Base-by-base conservation (phyloP, 2,113 vertebrate species). In the Syrmaticus mikado region DNA sequence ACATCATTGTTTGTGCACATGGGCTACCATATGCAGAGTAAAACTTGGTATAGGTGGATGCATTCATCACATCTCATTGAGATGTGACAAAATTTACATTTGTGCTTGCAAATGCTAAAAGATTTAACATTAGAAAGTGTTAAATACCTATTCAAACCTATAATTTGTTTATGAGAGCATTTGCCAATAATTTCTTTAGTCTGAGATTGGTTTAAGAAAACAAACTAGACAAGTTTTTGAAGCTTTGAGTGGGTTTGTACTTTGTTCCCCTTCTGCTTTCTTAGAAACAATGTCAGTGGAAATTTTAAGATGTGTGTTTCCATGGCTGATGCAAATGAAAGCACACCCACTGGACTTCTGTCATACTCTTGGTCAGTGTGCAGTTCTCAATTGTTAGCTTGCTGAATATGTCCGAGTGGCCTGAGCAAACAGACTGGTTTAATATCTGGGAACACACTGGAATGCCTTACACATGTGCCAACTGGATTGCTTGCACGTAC, bases 271-370 rank as follows among this genome's bases (percentile, higher is more conserved):
- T 93, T 74, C 30, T 64, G 15, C 43, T 10, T 64, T 55, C 57
- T 87, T 87, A 40, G 36, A 65, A 68, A 27, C 16, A 8, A 18
- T 21, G 38, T 84, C 52, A 88, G 2, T 81, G 70, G 52, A 67
- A 87, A 85, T 90, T 27, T 7, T 16, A 58, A 91, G 34, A 25
- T 72, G 34, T 60, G 19, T 72, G 15, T 94, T 95, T 92, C 74
- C 20, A 11, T 75, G 61, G 78, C 52, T 72, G 65, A 61, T 90
- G 52, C 52, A 75, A 92, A 80, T 77, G 38, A 57, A 86, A 86
- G 38, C n/a, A 11, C 36, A 60, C 25, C 8, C 41, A 48, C 46
- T 65, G 27, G 15, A 60, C 40, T 91, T 85, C 48, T 77, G 1
- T 72, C 91, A 5, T 50, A 61, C 64, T 82, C 40, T 82, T 92